Conservation (phyloP, 2,888 invertebrate species). For the Listrodromus nycthemerus region DNA sequence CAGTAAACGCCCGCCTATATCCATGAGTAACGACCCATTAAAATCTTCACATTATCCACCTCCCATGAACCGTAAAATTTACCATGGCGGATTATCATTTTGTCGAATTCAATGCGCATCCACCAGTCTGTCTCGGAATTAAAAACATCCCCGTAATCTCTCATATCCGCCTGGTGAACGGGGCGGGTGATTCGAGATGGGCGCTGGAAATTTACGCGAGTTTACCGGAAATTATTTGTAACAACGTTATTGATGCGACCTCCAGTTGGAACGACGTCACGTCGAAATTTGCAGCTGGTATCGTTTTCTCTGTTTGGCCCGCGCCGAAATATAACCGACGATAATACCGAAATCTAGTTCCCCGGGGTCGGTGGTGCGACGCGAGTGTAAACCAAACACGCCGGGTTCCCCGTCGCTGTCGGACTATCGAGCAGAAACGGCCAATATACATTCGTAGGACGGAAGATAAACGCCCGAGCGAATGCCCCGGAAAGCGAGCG, state of each 20-base stretch:
- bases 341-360: constrained; percentile 60
- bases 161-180: neutral
- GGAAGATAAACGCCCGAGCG: constrained; percentile 37
- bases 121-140: constrained; percentile 11
- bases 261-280: constrained; percentile 15
- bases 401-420: neutral
- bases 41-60: constrained; percentile 48
- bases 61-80: constrained; percentile 43
- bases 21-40: constrained; percentile 18
- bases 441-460: constrained; percentile 9
- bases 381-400: neutral
- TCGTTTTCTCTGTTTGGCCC: constrained; percentile 36
- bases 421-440: neutral
- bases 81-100: constrained; percentile 58
- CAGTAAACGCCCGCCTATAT: neutral
- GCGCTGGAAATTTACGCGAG: neutral
- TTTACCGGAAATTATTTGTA: constrained; percentile 55
- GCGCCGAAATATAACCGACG: constrained; percentile 50
- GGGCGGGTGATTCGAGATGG: no score
- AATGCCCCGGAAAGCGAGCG: constrained; percentile 2
- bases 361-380: neutral
- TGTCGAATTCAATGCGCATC: constrained; percentile 46
- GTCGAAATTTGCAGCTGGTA: constrained; percentile 34
- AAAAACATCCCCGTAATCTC: constrained; percentile 51
- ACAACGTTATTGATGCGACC: constrained; percentile 33